phyloP scores from a whole-genome alignment of 1,140 invertebrate species.

The Lysiphlebus fabarum region DNA sequence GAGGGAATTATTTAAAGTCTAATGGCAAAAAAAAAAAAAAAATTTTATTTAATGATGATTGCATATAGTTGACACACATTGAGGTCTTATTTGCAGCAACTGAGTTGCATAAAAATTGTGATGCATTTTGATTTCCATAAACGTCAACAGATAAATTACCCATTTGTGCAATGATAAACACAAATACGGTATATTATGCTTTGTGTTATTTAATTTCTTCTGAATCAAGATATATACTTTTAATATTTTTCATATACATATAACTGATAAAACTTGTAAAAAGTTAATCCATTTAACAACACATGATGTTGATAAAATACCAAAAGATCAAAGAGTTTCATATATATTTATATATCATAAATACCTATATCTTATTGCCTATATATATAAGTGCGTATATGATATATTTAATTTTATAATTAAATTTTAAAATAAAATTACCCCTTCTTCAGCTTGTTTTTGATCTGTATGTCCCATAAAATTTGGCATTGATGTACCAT shows the following conservation, averaged over 20 bases:
- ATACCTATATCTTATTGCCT: too few species aligned
- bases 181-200: slow-evolving; percentile 1
- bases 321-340: neutral
- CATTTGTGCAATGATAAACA: neutral
- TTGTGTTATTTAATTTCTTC: neutral
- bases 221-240: neutral
- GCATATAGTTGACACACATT: too few species aligned
- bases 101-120: too few species aligned
- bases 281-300: slow-evolving; percentile 10
- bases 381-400: neutral
- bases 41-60: too few species aligned
- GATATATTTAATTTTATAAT: too few species aligned
- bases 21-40: too few species aligned
- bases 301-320: neutral
- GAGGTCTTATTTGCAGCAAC: too few species aligned
- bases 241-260: slow-evolving; percentile 5
- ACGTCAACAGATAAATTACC: neutral
- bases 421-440: slow-evolving; percentile 52
- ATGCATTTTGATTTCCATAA: neutral
- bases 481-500: slow-evolving; percentile 85
- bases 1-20: too few species aligned
- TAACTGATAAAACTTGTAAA: neutral
- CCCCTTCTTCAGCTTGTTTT: slow-evolving; percentile 68
- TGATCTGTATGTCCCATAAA: slow-evolving; percentile 75
- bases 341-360: too few species aligned